Conservation (phyloP, 2,888 invertebrate genomes). For the Macrosiphum euphorbiae region DNA sequence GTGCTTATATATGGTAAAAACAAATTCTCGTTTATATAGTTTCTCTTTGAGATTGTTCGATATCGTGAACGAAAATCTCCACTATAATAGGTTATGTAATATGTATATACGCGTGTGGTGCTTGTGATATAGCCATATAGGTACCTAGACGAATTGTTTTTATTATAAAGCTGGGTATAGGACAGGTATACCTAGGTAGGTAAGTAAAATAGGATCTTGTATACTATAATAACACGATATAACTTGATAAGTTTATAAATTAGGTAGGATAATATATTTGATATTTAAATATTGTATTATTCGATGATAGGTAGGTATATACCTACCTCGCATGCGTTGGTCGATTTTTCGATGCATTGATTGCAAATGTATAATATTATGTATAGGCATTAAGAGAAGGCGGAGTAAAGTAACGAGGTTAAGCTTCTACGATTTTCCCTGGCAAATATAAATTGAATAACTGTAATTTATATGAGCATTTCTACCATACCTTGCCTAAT, state of each 20-base stretch:
- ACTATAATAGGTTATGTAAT: neutral
- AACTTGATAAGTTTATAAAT: no score
- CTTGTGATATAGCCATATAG: neutral
- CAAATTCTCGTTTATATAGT: slow-evolving; percentile 31
- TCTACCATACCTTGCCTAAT: neutral
- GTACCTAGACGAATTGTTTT: neutral
- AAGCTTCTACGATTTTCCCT: neutral
- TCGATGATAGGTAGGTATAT: no score
- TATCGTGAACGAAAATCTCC: slow-evolving; percentile 44
- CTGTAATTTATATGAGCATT: neutral
- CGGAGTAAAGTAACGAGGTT: neutral
- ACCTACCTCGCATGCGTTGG: no score
- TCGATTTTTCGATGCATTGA: no score
- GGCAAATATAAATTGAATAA: neutral
- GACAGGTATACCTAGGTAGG: neutral
- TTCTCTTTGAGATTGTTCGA: slow-evolving; percentile 47
- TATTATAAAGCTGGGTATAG: neutral
- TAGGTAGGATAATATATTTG: no score
- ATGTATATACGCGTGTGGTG: neutral
- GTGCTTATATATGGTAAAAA: slow-evolving; percentile 9
- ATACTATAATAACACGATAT: no score
- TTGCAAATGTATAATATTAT: no score
- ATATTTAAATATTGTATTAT: no score
- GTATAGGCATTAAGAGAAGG: neutral
- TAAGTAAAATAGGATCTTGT: no score